phyloP scores from a whole-genome alignment of 2,888 invertebrate species.

The Auanema freiburgensis region DNA sequence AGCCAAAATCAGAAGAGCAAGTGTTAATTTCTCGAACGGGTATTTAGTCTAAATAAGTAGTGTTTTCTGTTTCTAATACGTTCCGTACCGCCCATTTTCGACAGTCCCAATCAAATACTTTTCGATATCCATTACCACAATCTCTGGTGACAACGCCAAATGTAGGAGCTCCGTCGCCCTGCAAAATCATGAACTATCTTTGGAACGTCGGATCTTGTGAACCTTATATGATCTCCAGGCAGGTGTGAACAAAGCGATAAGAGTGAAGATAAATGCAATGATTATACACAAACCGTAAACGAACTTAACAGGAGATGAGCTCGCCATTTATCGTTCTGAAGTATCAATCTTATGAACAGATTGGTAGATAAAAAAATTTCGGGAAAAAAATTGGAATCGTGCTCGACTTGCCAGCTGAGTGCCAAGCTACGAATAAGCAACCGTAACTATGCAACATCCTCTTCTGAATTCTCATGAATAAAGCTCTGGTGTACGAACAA shows the following conservation, averaged over 20 bases:
- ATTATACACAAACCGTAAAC: conserved; percentile 40
- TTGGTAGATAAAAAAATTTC: no score
- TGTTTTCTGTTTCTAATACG: background rate
- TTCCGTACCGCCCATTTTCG: conserved; percentile 40
- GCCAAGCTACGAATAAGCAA: no score
- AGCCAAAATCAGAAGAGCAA: conserved; percentile 48
- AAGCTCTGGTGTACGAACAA: no score
- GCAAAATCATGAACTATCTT: conserved; percentile 13
- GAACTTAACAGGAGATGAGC: background rate
- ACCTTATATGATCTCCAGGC: conserved; percentile 53
- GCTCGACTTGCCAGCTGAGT: no score
- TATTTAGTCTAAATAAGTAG: conserved; percentile 21
- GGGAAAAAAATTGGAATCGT: no score
- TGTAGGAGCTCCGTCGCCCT: conserved; percentile 41
- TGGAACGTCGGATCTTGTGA: background rate
- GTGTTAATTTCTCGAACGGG: conserved; percentile 38
- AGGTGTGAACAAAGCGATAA: conserved; percentile 53
- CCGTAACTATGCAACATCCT: no score
- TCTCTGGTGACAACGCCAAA: conserved; percentile 48
- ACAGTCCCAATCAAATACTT: conserved; percentile 44
- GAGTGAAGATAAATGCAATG: conserved; percentile 43
- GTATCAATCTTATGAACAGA: no score
- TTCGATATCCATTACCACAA: conserved; percentile 42
- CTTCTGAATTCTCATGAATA: no score
- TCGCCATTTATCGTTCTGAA: no score